These are phyloP conservation scores for Drosophila nasuta DNA, from an alignment of 1,140 invertebrate species.

Conservation along the genomic window DNA sequence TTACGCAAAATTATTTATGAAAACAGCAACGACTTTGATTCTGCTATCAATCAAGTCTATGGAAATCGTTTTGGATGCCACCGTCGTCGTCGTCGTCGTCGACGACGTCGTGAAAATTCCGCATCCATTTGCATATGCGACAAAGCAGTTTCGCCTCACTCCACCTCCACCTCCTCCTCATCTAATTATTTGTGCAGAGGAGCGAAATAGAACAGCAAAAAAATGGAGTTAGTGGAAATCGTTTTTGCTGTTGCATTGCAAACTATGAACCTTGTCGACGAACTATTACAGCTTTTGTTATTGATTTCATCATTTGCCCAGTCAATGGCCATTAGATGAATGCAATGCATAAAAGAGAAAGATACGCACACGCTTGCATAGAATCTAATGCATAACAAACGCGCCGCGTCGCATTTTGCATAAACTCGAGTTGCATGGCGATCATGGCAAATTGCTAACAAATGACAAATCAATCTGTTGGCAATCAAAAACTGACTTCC, in stretches of 20 bases:
- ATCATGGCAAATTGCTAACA: constrained; percentile 50
- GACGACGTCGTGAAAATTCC: constrained; percentile 64
- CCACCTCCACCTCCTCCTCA: neutral
- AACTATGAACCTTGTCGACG: constrained; percentile 65
- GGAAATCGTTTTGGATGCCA: constrained; percentile 54
- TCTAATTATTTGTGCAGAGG: constrained; percentile 14
- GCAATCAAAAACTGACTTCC: constrained; percentile 75
- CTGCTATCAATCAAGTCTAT: constrained; percentile 65
- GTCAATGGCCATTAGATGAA: constrained; percentile 73
- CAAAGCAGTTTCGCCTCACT: constrained; percentile 21
- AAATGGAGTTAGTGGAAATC: constrained; percentile 12
- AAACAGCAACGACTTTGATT: constrained; percentile 66
- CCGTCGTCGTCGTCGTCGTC: neutral
- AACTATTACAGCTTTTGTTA: constrained; percentile 63
- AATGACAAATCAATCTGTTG: constrained; percentile 80
- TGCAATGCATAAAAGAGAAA: constrained; percentile 30
- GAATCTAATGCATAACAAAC: constrained; percentile 28
- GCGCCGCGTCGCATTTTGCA: constrained; percentile 17
- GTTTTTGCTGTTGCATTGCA: constrained; percentile 44
- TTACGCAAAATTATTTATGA: constrained; percentile 83
- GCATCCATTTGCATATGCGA: constrained; percentile 73
- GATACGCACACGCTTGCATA: neutral
- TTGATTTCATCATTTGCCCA: constrained; percentile 75
- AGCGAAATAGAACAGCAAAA: neutral
- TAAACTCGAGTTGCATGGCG: neutral